These are phyloP conservation scores for Cryptocheilus praepositus DNA, from an alignment of 2,888 invertebrate species.

Conservation along the genomic window DNA sequence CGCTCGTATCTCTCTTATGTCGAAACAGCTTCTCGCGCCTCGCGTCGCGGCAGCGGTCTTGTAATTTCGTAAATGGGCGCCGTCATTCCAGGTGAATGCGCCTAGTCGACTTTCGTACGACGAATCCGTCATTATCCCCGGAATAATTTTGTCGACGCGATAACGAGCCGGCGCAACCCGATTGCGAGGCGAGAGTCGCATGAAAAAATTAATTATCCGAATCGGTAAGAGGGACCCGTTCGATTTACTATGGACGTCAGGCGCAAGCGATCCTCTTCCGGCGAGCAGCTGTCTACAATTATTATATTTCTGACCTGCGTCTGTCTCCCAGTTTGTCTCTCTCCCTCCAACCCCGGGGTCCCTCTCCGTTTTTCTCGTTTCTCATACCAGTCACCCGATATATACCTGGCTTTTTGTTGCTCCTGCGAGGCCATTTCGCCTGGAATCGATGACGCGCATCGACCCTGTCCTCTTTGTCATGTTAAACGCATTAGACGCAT, in stretches of 20 bases:
- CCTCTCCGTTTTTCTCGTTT: conserved; percentile 5
- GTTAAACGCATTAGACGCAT: conserved; percentile 68
- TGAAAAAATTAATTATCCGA: conserved; percentile 45
- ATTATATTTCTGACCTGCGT: conserved; percentile 62
- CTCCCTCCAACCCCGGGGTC: background rate
- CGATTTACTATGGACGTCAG: conserved; percentile 56
- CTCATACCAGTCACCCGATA: conserved; percentile 42
- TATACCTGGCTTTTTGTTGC: conserved; percentile 61
- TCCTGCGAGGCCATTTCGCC: conserved; percentile 56
- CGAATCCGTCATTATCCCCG: too few species aligned
- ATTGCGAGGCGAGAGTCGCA: too few species aligned
- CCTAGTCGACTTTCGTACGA: too few species aligned
- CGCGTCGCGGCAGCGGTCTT: too few species aligned
- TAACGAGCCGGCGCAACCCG: too few species aligned
- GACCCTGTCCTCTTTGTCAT: conserved; percentile 64
- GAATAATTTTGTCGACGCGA: too few species aligned
- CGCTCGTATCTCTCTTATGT: too few species aligned
- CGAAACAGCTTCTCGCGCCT: too few species aligned
- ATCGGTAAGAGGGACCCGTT: conserved; percentile 32
- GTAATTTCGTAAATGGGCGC: too few species aligned
- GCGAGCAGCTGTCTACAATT: conserved; percentile 69
- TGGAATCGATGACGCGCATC: conserved; percentile 70
- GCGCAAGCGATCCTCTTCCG: conserved; percentile 50
- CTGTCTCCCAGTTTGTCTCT: conserved; percentile 12
- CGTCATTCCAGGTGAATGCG: too few species aligned